Percentiles rank a stretch among this genome's conserved stretches.
phyloP scores from a whole-genome alignment of 2,113 vertebrate species.

The Chloropsis cyanopogon region DNA sequence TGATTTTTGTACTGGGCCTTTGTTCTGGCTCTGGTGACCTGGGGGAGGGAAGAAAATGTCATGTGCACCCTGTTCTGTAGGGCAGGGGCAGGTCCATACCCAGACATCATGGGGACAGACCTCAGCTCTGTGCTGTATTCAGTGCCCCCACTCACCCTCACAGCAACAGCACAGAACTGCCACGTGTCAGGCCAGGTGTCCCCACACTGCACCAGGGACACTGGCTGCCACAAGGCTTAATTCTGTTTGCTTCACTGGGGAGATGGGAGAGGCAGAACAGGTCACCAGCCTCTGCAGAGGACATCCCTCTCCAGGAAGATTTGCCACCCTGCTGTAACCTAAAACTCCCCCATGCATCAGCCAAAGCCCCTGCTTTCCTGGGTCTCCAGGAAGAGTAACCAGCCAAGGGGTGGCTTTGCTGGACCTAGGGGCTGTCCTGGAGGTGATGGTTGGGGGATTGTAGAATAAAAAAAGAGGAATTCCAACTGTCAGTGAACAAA shows the following conservation, averaged over 20 bases:
- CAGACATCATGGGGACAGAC: accelerated
- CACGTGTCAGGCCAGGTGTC: neutral
- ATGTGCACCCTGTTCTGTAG: neutral
- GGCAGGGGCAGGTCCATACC: neutral
- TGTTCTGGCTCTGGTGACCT: neutral
- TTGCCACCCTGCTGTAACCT: neutral
- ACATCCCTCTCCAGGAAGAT: neutral
- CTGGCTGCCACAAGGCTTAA: neutral
- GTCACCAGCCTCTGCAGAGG: neutral
- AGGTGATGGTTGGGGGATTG: neutral
- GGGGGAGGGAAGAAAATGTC: neutral
- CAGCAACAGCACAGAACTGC: neutral
- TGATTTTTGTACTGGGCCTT: neutral
- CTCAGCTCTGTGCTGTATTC: neutral
- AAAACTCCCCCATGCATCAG: neutral
- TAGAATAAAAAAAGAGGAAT: neutral
- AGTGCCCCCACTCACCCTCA: neutral
- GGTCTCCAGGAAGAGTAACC: neutral
- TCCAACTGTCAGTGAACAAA: neutral
- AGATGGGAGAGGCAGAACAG: neutral
- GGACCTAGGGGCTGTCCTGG: neutral
- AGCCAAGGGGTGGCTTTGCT: neutral
- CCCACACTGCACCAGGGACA: neutral
- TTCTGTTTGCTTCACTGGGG: neutral
- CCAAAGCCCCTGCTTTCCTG: neutral